A percentile compares a stretch with the other conserved stretches of the same genome.
Conservation (phyloP, 2,113 vertebrate species). For the Microtus montanus region DNA sequence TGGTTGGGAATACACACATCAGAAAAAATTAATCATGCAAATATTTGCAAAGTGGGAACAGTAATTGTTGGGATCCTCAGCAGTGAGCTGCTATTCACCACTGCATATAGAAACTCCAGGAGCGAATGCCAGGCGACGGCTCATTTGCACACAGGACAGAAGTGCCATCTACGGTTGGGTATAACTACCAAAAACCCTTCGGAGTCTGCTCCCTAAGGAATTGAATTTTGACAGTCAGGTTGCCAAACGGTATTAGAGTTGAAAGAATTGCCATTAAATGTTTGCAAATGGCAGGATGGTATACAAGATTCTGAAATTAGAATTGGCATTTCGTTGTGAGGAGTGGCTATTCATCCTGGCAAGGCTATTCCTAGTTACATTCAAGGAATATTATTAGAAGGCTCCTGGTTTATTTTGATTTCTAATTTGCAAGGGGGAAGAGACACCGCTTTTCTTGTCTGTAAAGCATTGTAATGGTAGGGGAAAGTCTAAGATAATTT, state of each 20-base stretch:
- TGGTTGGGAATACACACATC: slow-evolving; percentile 72
- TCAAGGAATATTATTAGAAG: background rate
- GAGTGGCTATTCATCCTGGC: background rate
- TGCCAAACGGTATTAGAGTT: background rate
- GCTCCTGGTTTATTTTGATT: slow-evolving; percentile 37
- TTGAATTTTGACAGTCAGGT: slow-evolving; percentile 13
- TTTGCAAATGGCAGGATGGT: background rate
- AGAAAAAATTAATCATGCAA: slow-evolving; percentile 80
- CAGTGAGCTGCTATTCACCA: background rate
- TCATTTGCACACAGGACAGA: background rate
- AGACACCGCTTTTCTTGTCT: background rate
- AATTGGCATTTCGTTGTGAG: background rate
- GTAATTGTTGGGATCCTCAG: slow-evolving; percentile 49
- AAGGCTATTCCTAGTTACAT: slow-evolving; percentile 9
- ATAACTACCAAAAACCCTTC: background rate
- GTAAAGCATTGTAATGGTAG: background rate
- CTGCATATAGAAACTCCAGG: background rate
- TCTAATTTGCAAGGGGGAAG: background rate
- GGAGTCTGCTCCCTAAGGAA: background rate
- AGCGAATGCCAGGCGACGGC: background rate
- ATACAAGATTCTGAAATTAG: slow-evolving; percentile 37
- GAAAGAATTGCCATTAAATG: slow-evolving; percentile 24
- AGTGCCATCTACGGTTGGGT: background rate
- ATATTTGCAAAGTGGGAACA: slow-evolving; percentile 73
- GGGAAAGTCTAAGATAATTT: background rate